A percentile compares a stretch with the other conserved stretches of the same genome.
Conservation (phyloP, 2,113 vertebrate species). For the Campylorhamphus procurvoides region DNA sequence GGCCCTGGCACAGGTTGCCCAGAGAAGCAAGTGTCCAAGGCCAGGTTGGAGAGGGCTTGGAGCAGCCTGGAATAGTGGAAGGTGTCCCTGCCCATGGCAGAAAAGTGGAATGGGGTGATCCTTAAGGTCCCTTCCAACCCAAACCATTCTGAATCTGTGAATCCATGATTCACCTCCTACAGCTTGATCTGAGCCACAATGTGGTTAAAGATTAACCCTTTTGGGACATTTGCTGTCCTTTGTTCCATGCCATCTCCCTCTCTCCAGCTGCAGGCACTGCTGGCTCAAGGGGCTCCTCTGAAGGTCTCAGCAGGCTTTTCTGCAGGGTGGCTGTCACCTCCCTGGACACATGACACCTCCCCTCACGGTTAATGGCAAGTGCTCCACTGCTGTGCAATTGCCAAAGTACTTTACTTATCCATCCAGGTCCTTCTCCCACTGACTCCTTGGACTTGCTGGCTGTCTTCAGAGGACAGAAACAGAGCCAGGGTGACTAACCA, state of each 20-base stretch:
- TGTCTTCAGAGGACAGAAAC: background rate
- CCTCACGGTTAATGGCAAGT: background rate
- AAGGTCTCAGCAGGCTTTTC: background rate
- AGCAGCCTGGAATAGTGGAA: rapidly evolving
- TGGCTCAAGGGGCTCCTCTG: background rate
- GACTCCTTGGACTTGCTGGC: background rate
- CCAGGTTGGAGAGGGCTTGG: rapidly evolving
- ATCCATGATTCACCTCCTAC: background rate
- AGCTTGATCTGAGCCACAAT: background rate
- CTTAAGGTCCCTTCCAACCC: background rate
- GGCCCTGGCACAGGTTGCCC: background rate
- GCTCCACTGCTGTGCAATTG: background rate
- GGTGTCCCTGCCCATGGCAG: background rate
- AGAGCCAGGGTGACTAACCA: background rate
- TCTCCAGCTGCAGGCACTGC: background rate
- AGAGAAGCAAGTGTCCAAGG: background rate
- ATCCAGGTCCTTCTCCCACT: background rate
- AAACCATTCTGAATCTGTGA: background rate
- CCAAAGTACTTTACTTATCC: background rate
- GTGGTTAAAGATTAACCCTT: background rate
- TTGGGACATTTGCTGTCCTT: background rate
- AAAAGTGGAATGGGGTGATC: background rate
- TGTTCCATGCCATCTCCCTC: rapidly evolving
- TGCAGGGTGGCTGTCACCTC: background rate
- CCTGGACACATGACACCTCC: background rate